Base-by-base conservation (phyloP, 1,140 invertebrate genomes). In the Drosophila pseudoobscura region DNA sequence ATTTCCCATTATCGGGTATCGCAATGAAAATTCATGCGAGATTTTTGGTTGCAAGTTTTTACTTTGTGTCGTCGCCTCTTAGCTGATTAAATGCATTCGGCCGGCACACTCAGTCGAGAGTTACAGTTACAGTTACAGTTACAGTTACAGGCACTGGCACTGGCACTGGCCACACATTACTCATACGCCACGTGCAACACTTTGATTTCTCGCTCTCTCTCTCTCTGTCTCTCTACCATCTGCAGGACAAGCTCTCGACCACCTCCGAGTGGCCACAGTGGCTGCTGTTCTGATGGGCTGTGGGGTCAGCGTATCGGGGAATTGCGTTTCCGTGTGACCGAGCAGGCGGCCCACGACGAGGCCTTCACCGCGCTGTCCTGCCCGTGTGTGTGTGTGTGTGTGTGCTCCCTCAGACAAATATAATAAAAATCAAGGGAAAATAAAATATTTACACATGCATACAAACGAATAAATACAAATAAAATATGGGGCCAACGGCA, bases 361-460 rank as follows among this genome's bases (percentile, higher is more conserved):
- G 35, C 31, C 31, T 35, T 35, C 31, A 9, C 31, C 2, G 20
- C 2, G 1, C 20, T 20, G 20, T 20, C 20, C 20, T 20, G 17
- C 17, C 17, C 17, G 17, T 17, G 24, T 24, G n/a, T n/a, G 22
- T 22, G 24, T 9, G 8, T 39, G 35, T 39, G 35, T 39, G 35
- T 39, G 35, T 15, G 52, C 46, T 31, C 62, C 56, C 47, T 47
- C 51, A 46, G 62, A 59, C 75, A 87, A 88, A 87, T 75, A 87
- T 87, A 82, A 87, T 87, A 88, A 87, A 88, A 87, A 88, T 88
- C 78, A 88, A 82, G 79, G 77, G 71, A 76, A 83, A 88, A 87
- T 89, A 73, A 83, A 89, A 88, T 88, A 88, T 89, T 88, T 88
- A 88, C 83, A 89, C 83, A 89, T 76, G 64, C 80, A 70, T 53